phyloP scores from a whole-genome alignment of 2,888 invertebrate genomes.

The Pilophorus perplexus region DNA sequence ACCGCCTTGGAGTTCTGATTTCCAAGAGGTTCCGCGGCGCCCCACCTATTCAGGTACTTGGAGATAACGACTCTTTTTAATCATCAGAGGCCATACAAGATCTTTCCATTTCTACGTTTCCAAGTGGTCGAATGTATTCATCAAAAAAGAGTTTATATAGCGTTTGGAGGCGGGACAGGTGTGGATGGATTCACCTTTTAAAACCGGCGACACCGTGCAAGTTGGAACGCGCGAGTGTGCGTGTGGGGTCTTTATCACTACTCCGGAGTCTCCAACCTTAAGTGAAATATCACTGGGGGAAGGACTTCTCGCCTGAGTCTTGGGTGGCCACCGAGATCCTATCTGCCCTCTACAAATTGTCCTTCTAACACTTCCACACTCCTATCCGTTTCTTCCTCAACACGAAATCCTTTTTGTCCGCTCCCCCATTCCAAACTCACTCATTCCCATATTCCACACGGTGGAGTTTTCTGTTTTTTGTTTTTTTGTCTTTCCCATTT shows the following conservation, averaged over 20 bases:
- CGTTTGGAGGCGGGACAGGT: constrained; percentile 22
- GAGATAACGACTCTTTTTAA: too few species aligned
- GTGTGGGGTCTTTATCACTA: constrained; percentile 45
- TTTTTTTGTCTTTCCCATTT: too few species aligned
- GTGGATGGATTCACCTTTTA: constrained; percentile 33
- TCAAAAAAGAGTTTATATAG: background rate
- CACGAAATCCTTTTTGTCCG: background rate
- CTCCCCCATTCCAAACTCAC: too few species aligned
- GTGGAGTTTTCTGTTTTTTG: too few species aligned
- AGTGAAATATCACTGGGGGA: constrained; percentile 42
- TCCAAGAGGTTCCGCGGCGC: too few species aligned
- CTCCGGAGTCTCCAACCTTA: constrained; percentile 29
- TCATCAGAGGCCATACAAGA: constrained; percentile 1
- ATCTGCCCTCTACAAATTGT: constrained; percentile 39
- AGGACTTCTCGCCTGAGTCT: constrained; percentile 19
- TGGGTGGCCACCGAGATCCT: constrained; percentile 41
- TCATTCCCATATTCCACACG: too few species aligned
- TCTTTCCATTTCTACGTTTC: constrained; percentile 24
- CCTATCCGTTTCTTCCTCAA: background rate
- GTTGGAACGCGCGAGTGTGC: constrained; percentile 31
- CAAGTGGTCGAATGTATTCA: constrained; percentile 11
- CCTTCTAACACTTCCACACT: constrained; percentile 34
- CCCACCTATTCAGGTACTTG: too few species aligned
- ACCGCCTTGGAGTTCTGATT: too few species aligned
- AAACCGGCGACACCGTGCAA: constrained; percentile 2